Evolutionary conservation across 2,797 vertebrate species (phyloP), one percentile per base, ranked within the genome.

Genomic region (Ispidina picta): DNA sequence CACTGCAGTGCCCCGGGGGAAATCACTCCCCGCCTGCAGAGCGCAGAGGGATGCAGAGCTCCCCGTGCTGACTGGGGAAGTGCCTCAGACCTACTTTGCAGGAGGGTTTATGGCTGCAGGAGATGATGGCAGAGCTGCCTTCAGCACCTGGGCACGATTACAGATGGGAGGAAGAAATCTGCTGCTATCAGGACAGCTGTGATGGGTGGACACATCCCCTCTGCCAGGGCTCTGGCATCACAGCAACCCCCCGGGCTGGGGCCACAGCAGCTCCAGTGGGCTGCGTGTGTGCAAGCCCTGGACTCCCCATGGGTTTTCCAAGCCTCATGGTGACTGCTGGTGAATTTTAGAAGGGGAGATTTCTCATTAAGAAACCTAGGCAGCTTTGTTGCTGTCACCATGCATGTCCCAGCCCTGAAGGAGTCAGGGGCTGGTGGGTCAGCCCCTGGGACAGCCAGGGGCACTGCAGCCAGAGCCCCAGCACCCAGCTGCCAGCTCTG

Each of bases 341-440:
- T 85, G 49, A 28, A 68, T 76, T 68, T 48, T 49, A 46, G 15
- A 6, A 44, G 21, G 37, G 37, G 37, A 37, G 37, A 37, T 37
- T 37, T 37, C 15, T 85, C 9, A 2, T 23, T 29, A 22, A 35
- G 35, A 59, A 85, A 65, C 16, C 8, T 1, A 48, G 76, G 46
- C 37, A 77, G 22, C 39, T 71, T 68, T 1, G 1, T 44, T 9
- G 1, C 51, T 62, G 46, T 68, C 39, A 60, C 10, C 22, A 23
- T 0, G 0, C 16, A 1, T 1, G 3, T 55, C 12, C 44, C 49
- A 90, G 29, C 18, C 46, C 37, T 18, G 39, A 48, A 62, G 43
- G 39, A 85, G 23, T 2, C 58, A 8, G 49, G 25, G 25, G 21
- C 21, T 81, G 28, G 16, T 65, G 51, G 26, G 22, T 25, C 63